Base-by-base conservation (phyloP, 2,888 invertebrate genomes). In the Zygaena filipendulae region DNA sequence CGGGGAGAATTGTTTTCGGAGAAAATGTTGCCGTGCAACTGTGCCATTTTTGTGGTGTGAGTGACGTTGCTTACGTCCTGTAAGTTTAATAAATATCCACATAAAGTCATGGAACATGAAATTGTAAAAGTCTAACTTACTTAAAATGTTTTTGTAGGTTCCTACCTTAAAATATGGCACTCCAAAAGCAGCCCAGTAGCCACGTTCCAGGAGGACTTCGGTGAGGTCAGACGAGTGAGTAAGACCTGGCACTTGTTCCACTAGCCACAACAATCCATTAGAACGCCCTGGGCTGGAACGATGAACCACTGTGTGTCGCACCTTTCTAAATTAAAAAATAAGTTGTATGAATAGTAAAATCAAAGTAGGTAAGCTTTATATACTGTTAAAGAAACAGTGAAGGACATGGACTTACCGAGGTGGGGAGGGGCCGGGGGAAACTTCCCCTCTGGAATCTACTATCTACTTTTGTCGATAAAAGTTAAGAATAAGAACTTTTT, bases 201-300 rank as follows among this genome's bases (percentile, higher is more conserved):
- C 82, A 36, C 84, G 80, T 10, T 81, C 67, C 2, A 82, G 52
- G 23, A 95, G 81, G 1, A 80, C 62, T 21, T 84, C 72, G 0
- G 91, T 87, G 29, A 87, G 70, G 58, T 93, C 91, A n/a, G 79
- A 81, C 3, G 81, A 82, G 36, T 82, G 82, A 1, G 86, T 81
- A n/a, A 82, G 61, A 0, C 85, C 84, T 0, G 89, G 87, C 14
- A 88, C 70, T 49, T 95, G 95, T 59, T 96, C 95, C 2, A 91
- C 71, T 21, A 95, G 82, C 82, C 87, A 88, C 5, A 83, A 59
- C 27, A 84, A 52, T 1, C 82, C 83, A 32, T 66, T 70, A 9
- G 55, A 52, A 27, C 55, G 62, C 1, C 59, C 55, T n/a, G 45
- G 49, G 43, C 54, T 55, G n/a, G 53, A 49, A 2, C 63, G 62